Base-by-base conservation (phyloP, 1,140 invertebrate genomes). In the Cotesia vestalis region DNA sequence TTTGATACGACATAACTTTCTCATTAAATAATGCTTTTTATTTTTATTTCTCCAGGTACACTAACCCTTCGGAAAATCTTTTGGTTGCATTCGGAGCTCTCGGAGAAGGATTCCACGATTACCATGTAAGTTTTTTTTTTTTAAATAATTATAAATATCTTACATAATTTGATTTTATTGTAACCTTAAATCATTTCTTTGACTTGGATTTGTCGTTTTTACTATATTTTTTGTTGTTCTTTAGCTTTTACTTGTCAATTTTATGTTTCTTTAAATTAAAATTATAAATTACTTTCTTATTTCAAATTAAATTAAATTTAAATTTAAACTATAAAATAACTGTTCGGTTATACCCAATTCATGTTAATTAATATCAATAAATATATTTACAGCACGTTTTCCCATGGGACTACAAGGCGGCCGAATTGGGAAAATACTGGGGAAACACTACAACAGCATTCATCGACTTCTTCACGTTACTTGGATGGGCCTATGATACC, bases 61-160 rank as follows among this genome's bases (percentile, higher is more conserved):
- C 95, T 74, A 93, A 92, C 80, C 93, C 94, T 2, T 83, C 91
- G 0, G 90, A 95, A 83, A 95, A 95, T 78, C 84, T 88, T 8
- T 84, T 88, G 0, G 93, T 95, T 0, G 89, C 94, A 0, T 69
- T 94, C 0, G 88, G 92, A 59, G 92, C 93, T 2, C 85, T 94
- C 5, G 94, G 94, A 0, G 94, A 96, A 87, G 96, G 96, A 2
- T 97, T 94, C 91, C 96, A 98, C 83, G 98, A 98, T 85, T 98
- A 97, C 85, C 97, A 98, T 82, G 27, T 27, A 27, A 27, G 27
- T 27, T 27, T 27, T 27, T 27, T 27, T 17, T 17, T 17, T 17
- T 17, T 17, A 17, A 17, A 17, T 17, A 17, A 17, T n/a, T n/a
- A 17, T 17, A 17, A 17, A 17, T 17, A 17, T 17, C 0, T 17